These are phyloP conservation scores for Caenorhabditis zanzibari DNA, from an alignment of 2,888 invertebrate species.

Conservation along the genomic window DNA sequence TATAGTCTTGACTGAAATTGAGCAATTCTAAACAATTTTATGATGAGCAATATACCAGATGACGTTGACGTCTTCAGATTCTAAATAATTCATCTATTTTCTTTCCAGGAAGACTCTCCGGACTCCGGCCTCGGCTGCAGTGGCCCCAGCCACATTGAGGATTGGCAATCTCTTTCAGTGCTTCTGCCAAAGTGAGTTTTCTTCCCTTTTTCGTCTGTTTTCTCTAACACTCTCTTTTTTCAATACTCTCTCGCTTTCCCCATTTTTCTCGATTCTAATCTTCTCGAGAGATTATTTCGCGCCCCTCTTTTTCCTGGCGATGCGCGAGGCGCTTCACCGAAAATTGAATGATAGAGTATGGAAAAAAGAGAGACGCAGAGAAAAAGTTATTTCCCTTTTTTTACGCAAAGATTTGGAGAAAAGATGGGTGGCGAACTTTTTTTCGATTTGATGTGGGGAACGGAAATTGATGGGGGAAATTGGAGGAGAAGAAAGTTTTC, in stretches of 20 bases:
- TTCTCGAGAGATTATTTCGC: constrained; percentile 43
- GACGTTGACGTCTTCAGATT: neutral
- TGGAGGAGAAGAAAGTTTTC: neutral
- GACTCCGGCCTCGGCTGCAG: constrained; percentile 83
- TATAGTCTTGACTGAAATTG: too few species aligned
- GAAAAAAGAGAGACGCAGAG: constrained; percentile 27
- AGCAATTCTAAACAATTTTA: neutral
- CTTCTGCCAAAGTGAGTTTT: constrained; percentile 88
- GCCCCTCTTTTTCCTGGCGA: neutral
- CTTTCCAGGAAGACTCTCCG: constrained; percentile 65
- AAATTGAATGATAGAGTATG: neutral
- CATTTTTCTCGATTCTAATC: constrained; percentile 9
- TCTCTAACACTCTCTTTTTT: constrained; percentile 17
- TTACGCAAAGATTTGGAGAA: constrained; percentile 20
- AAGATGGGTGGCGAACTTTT: constrained; percentile 24
- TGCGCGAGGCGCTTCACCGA: neutral
- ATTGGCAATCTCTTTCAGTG: constrained; percentile 95
- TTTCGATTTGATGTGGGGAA: constrained; percentile 8
- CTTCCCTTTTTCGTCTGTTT: neutral
- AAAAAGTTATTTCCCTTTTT: constrained; percentile 1
- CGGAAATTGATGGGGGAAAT: constrained; percentile 15
- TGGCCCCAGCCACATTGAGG: constrained; percentile 88
- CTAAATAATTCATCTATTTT: neutral
- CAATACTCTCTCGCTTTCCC: neutral
- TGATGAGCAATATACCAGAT: too few species aligned